These are phyloP conservation scores for Dryobotodes eremita DNA, from an alignment of 2,888 invertebrate species.

Conservation along the genomic window DNA sequence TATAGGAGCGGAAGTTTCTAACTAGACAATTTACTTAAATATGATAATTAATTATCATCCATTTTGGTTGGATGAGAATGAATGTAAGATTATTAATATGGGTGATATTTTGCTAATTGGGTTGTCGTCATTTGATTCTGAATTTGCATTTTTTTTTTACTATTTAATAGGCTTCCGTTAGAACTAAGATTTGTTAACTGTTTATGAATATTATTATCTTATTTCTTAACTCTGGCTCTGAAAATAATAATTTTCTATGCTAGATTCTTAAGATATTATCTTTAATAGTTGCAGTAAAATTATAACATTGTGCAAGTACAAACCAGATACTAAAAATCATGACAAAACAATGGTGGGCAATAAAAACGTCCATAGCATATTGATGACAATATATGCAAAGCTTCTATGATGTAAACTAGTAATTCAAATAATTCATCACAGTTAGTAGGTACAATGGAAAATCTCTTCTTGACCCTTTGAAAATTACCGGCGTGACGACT, in stretches of 20 bases:
- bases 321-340: not conserved
- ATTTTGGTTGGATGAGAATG: not conserved
- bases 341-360: not conserved
- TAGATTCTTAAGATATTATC: too few species aligned
- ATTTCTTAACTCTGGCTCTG: not conserved
- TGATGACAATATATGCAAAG: slow-evolving; percentile 13
- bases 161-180: too few species aligned
- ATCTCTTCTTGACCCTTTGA: slow-evolving; percentile 40
- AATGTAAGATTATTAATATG: not conserved
- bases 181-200: too few species aligned
- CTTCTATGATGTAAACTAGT: slow-evolving; percentile 12
- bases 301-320: not conserved
- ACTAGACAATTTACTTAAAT: slow-evolving; percentile 22
- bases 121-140: not conserved
- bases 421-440: slow-evolving; percentile 7
- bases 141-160: not conserved
- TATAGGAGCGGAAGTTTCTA: slow-evolving; percentile 41
- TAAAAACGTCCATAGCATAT: not conserved
- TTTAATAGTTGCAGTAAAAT: not conserved
- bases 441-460: not conserved
- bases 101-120: slow-evolving; percentile 7
- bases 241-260: too few species aligned
- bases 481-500: slow-evolving; percentile 28
- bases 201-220: not conserved
- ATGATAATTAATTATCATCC: slow-evolving; percentile 14